Percentiles rank a stretch among this genome's conserved stretches.
phyloP scores from a whole-genome alignment of 1,140 invertebrate species.

The Tyrophagus putrescentiae region DNA sequence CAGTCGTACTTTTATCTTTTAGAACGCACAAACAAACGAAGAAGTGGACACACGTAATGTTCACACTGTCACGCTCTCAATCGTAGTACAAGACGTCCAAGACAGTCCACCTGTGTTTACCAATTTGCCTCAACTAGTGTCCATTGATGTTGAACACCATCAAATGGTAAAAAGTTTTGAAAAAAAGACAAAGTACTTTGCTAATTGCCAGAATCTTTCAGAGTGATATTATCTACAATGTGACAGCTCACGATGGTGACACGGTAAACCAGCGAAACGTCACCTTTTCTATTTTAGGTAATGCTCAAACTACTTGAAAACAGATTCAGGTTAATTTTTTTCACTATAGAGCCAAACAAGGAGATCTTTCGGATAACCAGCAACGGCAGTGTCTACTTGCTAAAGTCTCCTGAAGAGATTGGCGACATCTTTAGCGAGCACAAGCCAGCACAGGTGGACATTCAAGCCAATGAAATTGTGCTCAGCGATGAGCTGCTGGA shows the following conservation, averaged over 20 bases:
- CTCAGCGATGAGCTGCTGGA: constrained; percentile 32
- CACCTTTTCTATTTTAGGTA: constrained; percentile 49
- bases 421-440: constrained; percentile 55
- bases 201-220: constrained; percentile 28
- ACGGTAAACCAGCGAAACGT: constrained; percentile 62
- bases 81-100: constrained; percentile 66
- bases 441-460: constrained; percentile 58
- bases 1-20: constrained; percentile 6
- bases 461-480: constrained; percentile 63
- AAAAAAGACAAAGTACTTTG: constrained; percentile 27
- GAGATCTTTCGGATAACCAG: neutral
- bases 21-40: constrained; percentile 68
- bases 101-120: constrained; percentile 69
- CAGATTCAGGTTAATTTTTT: neutral
- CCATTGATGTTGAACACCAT: constrained; percentile 4
- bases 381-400: constrained; percentile 6
- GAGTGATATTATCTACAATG: constrained; percentile 48
- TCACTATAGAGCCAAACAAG: neutral
- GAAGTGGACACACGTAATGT: constrained; percentile 67
- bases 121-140: constrained; percentile 46
- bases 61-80: constrained; percentile 56
- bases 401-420: constrained; percentile 43
- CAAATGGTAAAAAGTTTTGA: constrained; percentile 28
- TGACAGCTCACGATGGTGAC: constrained; percentile 74
- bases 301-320: neutral